Percentiles rank a stretch among this genome's conserved stretches.
Conservation (phyloP, 2,888 invertebrate genomes). For the Ariolimax columbianus region DNA sequence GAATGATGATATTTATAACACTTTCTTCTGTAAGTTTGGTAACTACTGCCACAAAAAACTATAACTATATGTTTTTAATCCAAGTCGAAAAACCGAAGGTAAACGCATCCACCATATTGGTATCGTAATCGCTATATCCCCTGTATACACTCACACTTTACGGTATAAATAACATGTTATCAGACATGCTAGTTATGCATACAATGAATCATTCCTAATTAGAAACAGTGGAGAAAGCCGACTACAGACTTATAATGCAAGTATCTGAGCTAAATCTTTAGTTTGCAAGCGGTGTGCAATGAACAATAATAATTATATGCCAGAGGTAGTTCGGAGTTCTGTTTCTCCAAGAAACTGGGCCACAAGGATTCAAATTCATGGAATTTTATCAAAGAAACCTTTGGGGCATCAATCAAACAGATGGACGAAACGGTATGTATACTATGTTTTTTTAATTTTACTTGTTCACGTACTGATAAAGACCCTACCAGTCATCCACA, state of each 20-base stretch:
- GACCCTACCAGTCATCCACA: too few relatives aligned
- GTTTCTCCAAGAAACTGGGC: constrained; percentile 62
- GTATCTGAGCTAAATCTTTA: not conserved
- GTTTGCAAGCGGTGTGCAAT: constrained; percentile 37
- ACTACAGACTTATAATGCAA: not conserved
- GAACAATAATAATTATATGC: constrained; percentile 62
- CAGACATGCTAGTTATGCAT: too few relatives aligned
- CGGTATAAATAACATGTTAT: too few relatives aligned
- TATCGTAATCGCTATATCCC: too few relatives aligned
- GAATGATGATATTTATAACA: too few relatives aligned
- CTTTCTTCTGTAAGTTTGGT: too few relatives aligned
- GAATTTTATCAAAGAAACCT: constrained; percentile 64
- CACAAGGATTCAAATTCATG: constrained; percentile 64
- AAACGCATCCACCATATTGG: too few relatives aligned
- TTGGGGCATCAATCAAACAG: constrained; percentile 67
- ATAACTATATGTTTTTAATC: too few relatives aligned
- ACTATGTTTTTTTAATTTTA: not conserved
- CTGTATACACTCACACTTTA: too few relatives aligned
- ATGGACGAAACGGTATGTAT: constrained; percentile 70
- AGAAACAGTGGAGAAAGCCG: not conserved
- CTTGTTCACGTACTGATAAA: not conserved
- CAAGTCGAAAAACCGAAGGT: too few relatives aligned
- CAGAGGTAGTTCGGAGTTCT: constrained; percentile 59
- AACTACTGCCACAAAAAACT: too few relatives aligned
- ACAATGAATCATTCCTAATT: too few relatives aligned